Conservation (phyloP, 2,113 vertebrate species). For the Pygoscelis antarcticus region DNA sequence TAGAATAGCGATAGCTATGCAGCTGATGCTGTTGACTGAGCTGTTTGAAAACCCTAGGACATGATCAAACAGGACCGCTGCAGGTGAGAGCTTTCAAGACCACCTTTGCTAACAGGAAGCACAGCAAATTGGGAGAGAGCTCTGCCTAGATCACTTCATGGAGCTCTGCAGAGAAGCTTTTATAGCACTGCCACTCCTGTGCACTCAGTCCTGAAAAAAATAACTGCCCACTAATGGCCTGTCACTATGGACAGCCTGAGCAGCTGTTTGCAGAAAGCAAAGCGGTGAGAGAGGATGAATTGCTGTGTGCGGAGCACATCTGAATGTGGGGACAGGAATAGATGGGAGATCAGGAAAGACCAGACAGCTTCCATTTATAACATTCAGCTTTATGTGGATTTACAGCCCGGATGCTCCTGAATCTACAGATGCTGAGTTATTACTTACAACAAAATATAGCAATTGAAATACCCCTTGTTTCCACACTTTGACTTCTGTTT, state of each 20-base stretch:
- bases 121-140: neutral
- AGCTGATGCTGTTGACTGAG: neutral
- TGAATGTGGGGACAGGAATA: slow-evolving; percentile 57
- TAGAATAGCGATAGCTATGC: neutral
- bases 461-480: slow-evolving; percentile 15
- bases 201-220: slow-evolving; percentile 2
- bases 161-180: neutral
- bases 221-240: slow-evolving; percentile 53
- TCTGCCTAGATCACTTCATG: neutral
- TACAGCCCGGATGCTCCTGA: neutral
- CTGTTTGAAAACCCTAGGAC: neutral
- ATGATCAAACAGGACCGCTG: neutral
- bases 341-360: slow-evolving; percentile 18
- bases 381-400: slow-evolving; percentile 32
- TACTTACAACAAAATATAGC: slow-evolving; percentile 9
- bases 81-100: slow-evolving; percentile 9
- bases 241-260: slow-evolving; percentile 33
- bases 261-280: slow-evolving; percentile 36
- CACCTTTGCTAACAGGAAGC: slow-evolving; percentile 11
- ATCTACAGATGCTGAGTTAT: slow-evolving; percentile 14
- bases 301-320: slow-evolving; percentile 16
- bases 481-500: neutral
- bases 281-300: slow-evolving; percentile 33
- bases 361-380: slow-evolving; percentile 57
- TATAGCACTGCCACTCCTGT: neutral